These are phyloP conservation scores for Alexandromys fortis DNA, from an alignment of 2,113 vertebrate species.

Conservation along the genomic window DNA sequence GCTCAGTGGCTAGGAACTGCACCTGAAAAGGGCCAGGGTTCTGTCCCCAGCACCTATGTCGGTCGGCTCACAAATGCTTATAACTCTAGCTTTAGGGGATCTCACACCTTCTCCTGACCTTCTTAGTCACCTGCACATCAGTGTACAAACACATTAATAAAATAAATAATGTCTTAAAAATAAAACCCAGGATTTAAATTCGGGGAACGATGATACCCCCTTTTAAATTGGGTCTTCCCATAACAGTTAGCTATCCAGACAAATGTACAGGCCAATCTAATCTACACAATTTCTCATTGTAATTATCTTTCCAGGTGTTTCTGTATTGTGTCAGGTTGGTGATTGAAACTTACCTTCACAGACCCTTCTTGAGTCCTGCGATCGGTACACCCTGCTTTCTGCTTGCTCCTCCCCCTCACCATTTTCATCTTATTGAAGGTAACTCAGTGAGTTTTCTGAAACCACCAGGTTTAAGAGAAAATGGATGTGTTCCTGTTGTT, in stretches of 20 bases:
- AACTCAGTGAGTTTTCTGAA: not conserved
- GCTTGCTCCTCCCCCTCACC: not conserved
- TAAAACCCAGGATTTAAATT: not conserved
- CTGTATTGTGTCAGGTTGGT: not conserved
- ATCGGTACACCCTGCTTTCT: not conserved
- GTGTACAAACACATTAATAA: not conserved
- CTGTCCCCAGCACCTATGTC: not conserved
- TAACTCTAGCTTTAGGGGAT: not conserved
- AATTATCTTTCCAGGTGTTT: not conserved
- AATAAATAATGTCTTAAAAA: not conserved
- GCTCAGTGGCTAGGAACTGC: not conserved
- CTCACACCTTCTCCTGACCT: not conserved
- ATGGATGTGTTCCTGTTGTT: slow-evolving; percentile 4
- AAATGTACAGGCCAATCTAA: not conserved
- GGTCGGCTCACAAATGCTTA: not conserved
- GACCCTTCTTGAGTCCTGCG: not conserved
- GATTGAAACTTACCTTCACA: not conserved
- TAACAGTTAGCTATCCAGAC: not conserved
- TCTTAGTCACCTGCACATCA: not conserved
- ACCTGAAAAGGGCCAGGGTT: not conserved
- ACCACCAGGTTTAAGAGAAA: not conserved
- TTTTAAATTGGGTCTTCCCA: not conserved
- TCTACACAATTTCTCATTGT: not conserved
- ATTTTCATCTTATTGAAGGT: not conserved
- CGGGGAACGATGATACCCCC: not conserved